These are phyloP conservation scores for Stomatorhinus walkeri DNA, from an alignment of 2,797 vertebrate species.

Conservation along the genomic window DNA sequence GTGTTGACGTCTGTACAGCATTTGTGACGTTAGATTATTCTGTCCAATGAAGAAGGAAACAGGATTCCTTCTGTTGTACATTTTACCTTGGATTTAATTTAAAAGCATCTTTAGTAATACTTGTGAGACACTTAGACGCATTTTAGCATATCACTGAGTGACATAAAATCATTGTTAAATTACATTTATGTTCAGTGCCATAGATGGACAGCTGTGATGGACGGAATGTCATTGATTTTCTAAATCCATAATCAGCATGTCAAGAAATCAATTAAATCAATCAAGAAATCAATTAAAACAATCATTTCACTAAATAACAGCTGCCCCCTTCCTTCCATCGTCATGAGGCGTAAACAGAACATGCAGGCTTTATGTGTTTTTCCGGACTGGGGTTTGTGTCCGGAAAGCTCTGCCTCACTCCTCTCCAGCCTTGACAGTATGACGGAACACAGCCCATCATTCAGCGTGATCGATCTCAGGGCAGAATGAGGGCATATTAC, in stretches of 20 bases:
- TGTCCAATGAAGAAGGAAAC: background rate
- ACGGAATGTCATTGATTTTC: background rate
- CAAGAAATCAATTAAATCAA: background rate
- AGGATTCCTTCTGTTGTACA: background rate
- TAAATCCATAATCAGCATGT: background rate
- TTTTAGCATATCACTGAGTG: background rate
- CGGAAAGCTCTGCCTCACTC: background rate
- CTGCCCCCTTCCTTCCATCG: background rate
- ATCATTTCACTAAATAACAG: background rate
- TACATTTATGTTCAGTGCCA: background rate
- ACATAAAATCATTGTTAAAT: constrained; percentile 8
- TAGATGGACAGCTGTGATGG: background rate
- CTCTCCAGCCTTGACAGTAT: background rate
- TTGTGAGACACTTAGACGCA: background rate
- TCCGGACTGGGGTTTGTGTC: background rate
- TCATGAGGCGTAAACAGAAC: background rate
- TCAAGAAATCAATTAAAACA: background rate
- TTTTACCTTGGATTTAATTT: background rate
- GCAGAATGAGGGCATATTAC: background rate
- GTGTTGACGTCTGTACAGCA: background rate
- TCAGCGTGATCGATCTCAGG: background rate
- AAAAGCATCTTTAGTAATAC: background rate
- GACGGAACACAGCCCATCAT: background rate
- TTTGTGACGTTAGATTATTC: background rate
- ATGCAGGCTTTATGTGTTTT: background rate